These are phyloP conservation scores for Tenualosa thibaudeaui DNA, from an alignment of 2,797 vertebrate species.

Conservation along the genomic window DNA sequence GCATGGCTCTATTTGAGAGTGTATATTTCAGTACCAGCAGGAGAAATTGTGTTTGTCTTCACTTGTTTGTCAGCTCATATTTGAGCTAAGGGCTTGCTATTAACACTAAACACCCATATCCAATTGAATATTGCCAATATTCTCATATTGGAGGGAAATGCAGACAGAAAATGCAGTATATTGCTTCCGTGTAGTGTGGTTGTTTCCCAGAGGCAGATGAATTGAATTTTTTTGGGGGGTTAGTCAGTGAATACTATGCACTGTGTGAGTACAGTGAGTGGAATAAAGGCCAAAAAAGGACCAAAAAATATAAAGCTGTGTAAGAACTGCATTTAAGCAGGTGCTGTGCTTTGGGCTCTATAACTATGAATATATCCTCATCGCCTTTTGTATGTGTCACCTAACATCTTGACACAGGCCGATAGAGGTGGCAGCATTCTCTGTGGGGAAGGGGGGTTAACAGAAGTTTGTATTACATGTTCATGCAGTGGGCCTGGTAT, in stretches of 20 bases:
- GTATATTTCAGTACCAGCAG: constrained; percentile 76
- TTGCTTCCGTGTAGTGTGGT: background rate
- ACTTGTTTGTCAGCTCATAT: constrained; percentile 77
- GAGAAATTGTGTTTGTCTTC: constrained; percentile 82
- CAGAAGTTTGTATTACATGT: constrained; percentile 26
- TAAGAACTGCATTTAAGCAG: background rate
- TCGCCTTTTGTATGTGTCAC: background rate
- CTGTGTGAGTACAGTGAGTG: background rate
- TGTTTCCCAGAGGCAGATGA: background rate
- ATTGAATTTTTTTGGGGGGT: background rate
- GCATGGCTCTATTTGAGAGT: constrained; percentile 82
- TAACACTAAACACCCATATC: constrained; percentile 80
- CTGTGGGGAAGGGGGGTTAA: background rate
- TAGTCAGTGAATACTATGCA: too few species aligned
- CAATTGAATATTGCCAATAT: constrained; percentile 78
- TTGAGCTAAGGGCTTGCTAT: constrained; percentile 76
- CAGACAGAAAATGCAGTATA: background rate
- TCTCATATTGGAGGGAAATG: constrained; percentile 64
- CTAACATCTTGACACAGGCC: background rate
- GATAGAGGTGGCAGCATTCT: background rate
- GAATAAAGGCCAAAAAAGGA: background rate
- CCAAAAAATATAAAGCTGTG: background rate
- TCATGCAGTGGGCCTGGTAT: constrained; percentile 38
- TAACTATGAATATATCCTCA: background rate
- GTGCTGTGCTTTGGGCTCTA: background rate